Percentiles rank a stretch among this genome's conserved stretches.
These are phyloP conservation scores for Gryon sp. DNA, from an alignment of 1,140 invertebrate species.

Conservation along the genomic window DNA sequence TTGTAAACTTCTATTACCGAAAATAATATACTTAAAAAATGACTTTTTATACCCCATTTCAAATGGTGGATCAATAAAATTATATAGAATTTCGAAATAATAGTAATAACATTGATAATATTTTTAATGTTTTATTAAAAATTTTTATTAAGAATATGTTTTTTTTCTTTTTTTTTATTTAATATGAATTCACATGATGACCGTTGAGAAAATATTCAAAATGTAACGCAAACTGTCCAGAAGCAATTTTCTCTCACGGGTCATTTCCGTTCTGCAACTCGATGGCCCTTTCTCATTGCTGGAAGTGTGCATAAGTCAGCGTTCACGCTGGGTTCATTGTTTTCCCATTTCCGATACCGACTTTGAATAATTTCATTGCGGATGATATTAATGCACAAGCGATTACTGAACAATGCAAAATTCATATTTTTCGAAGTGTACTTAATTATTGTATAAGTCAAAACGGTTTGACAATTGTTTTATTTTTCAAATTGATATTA, in stretches of 20 bases:
- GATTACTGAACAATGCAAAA: constrained; percentile 37
- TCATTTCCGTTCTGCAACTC: constrained; percentile 49
- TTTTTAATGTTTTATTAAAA: no score
- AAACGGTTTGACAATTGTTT: no score
- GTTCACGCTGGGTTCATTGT: constrained; percentile 50
- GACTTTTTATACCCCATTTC: no score
- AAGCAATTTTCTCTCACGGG: constrained; percentile 43
- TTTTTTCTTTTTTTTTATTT: no score
- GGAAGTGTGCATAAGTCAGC: constrained; percentile 46
- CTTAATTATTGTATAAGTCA: no score
- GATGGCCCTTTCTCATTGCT: constrained; percentile 44
- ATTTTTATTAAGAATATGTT: no score
- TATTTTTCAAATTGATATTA: not conserved
- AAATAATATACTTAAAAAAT: no score
- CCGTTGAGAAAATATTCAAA: constrained; percentile 3
- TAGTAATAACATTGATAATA: no score
- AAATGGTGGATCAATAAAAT: no score
- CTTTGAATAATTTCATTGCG: constrained; percentile 50
- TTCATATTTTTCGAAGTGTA: constrained; percentile 21
- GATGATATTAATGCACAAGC: constrained; percentile 30
- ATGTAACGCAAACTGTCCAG: constrained; percentile 30
- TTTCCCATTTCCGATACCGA: constrained; percentile 53
- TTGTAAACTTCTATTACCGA: no score
- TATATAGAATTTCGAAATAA: no score
- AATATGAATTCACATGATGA: constrained; percentile 21